Evolutionary conservation across 2,113 vertebrate species (phyloP).

Genomic region (Hydrochoerus hydrochaeris): DNA sequence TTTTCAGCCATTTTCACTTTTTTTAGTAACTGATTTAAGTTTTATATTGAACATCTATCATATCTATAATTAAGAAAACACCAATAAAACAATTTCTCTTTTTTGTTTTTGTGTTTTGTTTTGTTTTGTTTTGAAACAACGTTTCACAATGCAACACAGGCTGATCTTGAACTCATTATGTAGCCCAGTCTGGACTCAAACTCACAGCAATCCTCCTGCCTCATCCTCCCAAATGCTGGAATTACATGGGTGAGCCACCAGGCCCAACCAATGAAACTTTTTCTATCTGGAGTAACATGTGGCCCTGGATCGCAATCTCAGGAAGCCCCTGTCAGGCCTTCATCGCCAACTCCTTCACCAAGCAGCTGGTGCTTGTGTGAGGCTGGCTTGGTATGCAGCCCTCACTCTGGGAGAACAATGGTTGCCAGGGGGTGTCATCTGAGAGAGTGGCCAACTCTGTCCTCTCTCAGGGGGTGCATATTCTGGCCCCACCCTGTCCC

Average conservation of each 20-base stretch:
- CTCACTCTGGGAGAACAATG: constrained; percentile 62
- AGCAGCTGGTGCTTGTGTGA: not conserved
- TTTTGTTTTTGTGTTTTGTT: not conserved
- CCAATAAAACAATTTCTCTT: not conserved
- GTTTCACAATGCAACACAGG: not conserved
- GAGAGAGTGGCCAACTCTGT: not conserved
- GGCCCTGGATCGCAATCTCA: not conserved
- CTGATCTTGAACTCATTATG: not conserved
- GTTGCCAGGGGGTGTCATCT: not conserved
- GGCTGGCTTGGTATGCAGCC: not conserved
- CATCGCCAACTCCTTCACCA: not conserved
- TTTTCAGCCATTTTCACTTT: not conserved
- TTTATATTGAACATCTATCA: not conserved
- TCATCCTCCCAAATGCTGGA: not conserved
- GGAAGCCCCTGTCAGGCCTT: not conserved
- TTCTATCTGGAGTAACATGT: not conserved
- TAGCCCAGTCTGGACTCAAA: not conserved
- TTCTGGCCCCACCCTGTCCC: not conserved
- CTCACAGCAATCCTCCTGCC: not conserved
- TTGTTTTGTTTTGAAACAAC: not conserved
- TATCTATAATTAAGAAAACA: not conserved
- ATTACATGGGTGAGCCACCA: not conserved
- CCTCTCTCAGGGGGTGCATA: not conserved
- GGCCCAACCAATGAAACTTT: not conserved
- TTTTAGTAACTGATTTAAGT: not conserved